Percentiles rank a stretch among this genome's conserved stretches.
Evolutionary conservation across 2,113 vertebrate genomes (phyloP).

Genomic region (Oryctolagus cuniculus): mOryCun1.1 NC_091434.1:31029001-31029500

Average conservation of each 20-base stretch:
- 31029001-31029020: too few species aligned
- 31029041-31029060: too few species aligned
- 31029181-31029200: neutral
- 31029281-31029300: neutral
- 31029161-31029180: neutral
- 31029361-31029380: too few species aligned
- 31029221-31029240: neutral
- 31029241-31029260: neutral
- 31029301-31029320: neutral
- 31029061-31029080: neutral
- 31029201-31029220: neutral
- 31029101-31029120: neutral
- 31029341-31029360: neutral
- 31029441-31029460: too few species aligned
- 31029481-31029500: too few species aligned
- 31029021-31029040: neutral
- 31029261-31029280: neutral
- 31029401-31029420: too few species aligned
- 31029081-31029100: too few species aligned
- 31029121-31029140: neutral
- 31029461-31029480: too few species aligned
- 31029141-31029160: too few species aligned
- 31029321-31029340: neutral
- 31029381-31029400: too few species aligned
- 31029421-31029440: too few species aligned